A percentile compares a stretch with the other conserved stretches of the same genome.
Evolutionary conservation across 2,888 invertebrate species (phyloP).

Genomic region (Tetropium fuscum): DNA sequence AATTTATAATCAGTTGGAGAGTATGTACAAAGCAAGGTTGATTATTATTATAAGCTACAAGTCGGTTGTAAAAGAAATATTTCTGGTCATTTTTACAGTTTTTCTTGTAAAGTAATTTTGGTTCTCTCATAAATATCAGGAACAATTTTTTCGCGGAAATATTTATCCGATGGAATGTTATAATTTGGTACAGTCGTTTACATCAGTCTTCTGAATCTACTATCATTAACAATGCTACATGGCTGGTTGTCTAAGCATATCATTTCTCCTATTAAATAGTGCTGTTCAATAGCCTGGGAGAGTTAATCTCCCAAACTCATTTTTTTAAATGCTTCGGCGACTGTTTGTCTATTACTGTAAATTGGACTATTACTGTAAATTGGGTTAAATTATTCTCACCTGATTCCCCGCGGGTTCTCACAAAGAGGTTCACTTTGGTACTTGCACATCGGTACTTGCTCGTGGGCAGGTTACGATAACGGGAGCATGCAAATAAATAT

Average conservation of each 20-base stretch:
- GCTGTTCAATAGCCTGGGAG: conserved; percentile 48
- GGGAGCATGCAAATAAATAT: too few relatives aligned
- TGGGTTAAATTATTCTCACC: too few relatives aligned
- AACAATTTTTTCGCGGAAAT: conserved; percentile 7
- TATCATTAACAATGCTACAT: conserved; percentile 47
- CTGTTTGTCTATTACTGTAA: conserved; percentile 2
- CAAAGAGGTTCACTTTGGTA: too few relatives aligned
- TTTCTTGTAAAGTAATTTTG: conserved; percentile 12
- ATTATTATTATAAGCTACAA: conserved; percentile 11
- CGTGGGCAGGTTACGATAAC: too few relatives aligned
- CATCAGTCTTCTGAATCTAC: conserved; percentile 34
- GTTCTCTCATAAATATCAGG: conserved; percentile 14
- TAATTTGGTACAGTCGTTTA: neutral
- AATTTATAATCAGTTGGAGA: neutral
- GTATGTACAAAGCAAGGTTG: conserved; percentile 4
- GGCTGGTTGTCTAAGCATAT: conserved; percentile 56
- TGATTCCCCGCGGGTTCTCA: too few relatives aligned
- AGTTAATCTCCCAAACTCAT: conserved; percentile 44
- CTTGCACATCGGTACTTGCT: too few relatives aligned
- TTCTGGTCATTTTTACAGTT: conserved; percentile 4
- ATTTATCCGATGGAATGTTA: conserved; percentile 9
- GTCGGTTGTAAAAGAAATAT: conserved; percentile 8
- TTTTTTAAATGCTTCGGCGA: neutral
- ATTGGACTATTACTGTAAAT: too few relatives aligned
- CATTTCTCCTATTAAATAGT: conserved; percentile 57